These are phyloP conservation scores for Macroglossus sobrinus DNA, from an alignment of 2,113 vertebrate species.

Conservation along the genomic window DNA sequence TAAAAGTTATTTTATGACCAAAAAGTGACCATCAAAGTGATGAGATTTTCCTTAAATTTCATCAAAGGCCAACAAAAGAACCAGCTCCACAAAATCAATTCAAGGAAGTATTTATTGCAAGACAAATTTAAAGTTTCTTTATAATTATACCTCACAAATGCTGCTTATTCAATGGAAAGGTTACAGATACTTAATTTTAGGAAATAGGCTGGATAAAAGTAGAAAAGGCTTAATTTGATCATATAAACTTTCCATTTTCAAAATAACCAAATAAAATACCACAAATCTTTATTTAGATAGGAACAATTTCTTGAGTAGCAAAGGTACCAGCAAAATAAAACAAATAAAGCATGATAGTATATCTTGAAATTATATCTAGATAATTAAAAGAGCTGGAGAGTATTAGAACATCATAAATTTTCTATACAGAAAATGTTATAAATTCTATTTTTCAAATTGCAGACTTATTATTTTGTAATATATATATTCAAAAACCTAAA, in stretches of 20 bases:
- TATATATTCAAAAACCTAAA: not conserved
- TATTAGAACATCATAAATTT: not conserved
- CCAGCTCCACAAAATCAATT: not conserved
- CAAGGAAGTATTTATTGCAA: not conserved
- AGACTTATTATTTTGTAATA: constrained; percentile 20
- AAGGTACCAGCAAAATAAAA: constrained; percentile 38
- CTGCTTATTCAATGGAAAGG: constrained; percentile 49
- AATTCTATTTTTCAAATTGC: not conserved
- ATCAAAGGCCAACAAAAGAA: constrained; percentile 20
- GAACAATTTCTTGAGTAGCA: not conserved
- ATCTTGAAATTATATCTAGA: not conserved
- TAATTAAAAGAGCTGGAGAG: not conserved
- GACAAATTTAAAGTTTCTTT: constrained; percentile 57
- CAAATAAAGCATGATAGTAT: not conserved
- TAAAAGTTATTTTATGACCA: not conserved
- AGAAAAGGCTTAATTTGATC: not conserved
- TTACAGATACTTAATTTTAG: constrained; percentile 60
- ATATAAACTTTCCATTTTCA: constrained; percentile 33
- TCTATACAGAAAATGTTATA: not conserved
- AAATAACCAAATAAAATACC: constrained; percentile 56
- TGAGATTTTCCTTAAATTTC: not conserved
- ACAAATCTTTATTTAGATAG: constrained; percentile 39
- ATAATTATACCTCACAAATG: constrained; percentile 47
- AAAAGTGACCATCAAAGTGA: constrained; percentile 36
- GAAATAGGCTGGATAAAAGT: constrained; percentile 38